Conservation (phyloP, 2,113 vertebrate genomes). For the Rhinopomastus cyanomelas region DNA sequence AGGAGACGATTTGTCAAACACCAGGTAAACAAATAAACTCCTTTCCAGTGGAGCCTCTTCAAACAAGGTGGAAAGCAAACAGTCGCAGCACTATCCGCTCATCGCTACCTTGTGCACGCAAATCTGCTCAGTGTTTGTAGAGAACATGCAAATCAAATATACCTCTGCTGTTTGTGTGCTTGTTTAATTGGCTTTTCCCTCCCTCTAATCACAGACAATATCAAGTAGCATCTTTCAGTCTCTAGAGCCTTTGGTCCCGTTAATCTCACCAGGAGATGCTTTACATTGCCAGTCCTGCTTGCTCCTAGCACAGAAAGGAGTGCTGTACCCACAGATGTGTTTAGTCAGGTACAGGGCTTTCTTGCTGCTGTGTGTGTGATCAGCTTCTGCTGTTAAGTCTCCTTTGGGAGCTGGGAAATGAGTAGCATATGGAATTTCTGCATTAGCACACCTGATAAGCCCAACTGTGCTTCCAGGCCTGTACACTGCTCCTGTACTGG, state of each 20-base stretch:
- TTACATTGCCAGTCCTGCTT: background rate
- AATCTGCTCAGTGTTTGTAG: background rate
- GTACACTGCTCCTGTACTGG: background rate
- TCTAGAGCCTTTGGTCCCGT: background rate
- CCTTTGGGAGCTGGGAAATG: conserved; percentile 34
- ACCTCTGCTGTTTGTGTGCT: background rate
- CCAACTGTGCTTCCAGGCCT: background rate
- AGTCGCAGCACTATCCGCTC: background rate
- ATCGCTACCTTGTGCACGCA: background rate
- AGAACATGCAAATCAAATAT: background rate
- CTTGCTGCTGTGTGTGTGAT: conserved; percentile 24
- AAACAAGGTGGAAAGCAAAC: conserved; percentile 17
- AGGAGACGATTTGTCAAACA: background rate
- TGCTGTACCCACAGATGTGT: background rate
- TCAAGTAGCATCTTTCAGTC: background rate
- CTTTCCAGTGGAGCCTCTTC: background rate
- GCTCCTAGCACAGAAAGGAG: background rate
- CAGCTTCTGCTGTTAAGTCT: conserved; percentile 11
- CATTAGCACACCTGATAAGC: conserved; percentile 20
- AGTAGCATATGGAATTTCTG: conserved; percentile 36
- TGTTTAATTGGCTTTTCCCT: background rate
- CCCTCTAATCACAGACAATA: background rate
- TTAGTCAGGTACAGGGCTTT: conserved; percentile 3
- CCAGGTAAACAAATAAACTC: conserved; percentile 26
- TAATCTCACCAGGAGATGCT: background rate